These are phyloP conservation scores for Enteromius argenteus DNA, from an alignment of 2,797 vertebrate species.

Conservation along the genomic window DNA sequence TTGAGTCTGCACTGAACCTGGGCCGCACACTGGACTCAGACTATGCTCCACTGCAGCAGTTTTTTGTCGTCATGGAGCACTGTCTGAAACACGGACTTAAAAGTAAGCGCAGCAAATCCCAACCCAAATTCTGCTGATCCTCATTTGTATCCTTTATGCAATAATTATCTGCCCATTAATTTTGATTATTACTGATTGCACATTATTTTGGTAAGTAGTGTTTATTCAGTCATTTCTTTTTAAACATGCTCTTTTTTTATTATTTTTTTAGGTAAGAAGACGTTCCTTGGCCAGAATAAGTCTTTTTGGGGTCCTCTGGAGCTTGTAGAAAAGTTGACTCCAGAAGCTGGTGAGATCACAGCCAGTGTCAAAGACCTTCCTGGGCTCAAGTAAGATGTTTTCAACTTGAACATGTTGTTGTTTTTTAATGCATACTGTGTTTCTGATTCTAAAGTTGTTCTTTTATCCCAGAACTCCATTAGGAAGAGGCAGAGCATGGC, in stretches of 20 bases:
- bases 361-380: constrained; percentile 98
- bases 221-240: not conserved
- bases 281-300: constrained; percentile 98
- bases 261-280: constrained; percentile 88
- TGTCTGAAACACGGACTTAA: constrained; percentile 97
- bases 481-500: constrained; percentile 96
- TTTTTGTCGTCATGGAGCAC: constrained; percentile 99
- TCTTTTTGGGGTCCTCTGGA: constrained; percentile 98
- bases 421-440: not conserved
- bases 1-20: constrained; percentile 95
- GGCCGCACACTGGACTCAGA: constrained; percentile 95
- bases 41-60: constrained; percentile 97
- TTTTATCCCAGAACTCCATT: constrained; percentile 86
- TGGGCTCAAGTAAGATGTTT: constrained; percentile 87
- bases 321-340: constrained; percentile 97
- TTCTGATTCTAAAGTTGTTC: constrained; percentile 22
- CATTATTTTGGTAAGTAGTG: not conserved
- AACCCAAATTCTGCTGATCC: not conserved
- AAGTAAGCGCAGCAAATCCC: constrained; percentile 75
- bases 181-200: not conserved
- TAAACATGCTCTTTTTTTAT: not conserved
- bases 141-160: not conserved
- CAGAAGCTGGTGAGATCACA: constrained; percentile 96
- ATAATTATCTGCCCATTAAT: not conserved
- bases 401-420: not conserved